A percentile compares a stretch with the other conserved stretches of the same genome.
Conservation (phyloP, 2,888 invertebrate genomes). For the Plagodis pulveraria region DNA sequence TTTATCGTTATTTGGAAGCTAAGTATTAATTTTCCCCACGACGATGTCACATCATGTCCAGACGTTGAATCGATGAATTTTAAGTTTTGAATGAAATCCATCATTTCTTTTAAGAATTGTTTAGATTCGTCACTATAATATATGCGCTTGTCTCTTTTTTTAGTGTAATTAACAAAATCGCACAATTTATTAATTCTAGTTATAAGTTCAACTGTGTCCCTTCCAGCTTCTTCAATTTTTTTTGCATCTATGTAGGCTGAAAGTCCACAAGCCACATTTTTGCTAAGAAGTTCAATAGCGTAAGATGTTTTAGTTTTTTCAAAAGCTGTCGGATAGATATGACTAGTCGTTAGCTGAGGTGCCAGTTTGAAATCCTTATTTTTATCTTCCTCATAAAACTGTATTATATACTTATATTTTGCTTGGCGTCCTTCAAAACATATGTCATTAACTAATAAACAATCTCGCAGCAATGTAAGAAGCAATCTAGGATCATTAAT, state of each 20-base stretch:
- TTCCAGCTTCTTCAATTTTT: slow-evolving; percentile 10
- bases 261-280: slow-evolving; percentile 14
- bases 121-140: neutral
- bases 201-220: slow-evolving; percentile 11
- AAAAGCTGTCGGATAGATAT: slow-evolving; percentile 6
- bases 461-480: slow-evolving; percentile 5
- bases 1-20: slow-evolving; percentile 9
- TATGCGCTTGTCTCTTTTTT: neutral
- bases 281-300: slow-evolving; percentile 14
- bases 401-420: slow-evolving; percentile 13
- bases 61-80: neutral
- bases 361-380: slow-evolving; percentile 8
- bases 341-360: slow-evolving; percentile 16
- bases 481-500: slow-evolving; percentile 9
- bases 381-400: slow-evolving; percentile 16
- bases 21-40: slow-evolving; percentile 1
- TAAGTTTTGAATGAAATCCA: neutral
- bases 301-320: neutral
- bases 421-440: slow-evolving; percentile 1
- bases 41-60: neutral
- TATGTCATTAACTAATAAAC: slow-evolving; percentile 3
- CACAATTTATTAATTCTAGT: slow-evolving; percentile 3
- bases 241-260: slow-evolving; percentile 11
- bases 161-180: slow-evolving; percentile 3
- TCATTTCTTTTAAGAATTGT: slow-evolving; percentile 2